A percentile compares a stretch with the other conserved stretches of the same genome.
Conservation (phyloP, 2,888 invertebrate species). For the Euphydryas editha region DNA sequence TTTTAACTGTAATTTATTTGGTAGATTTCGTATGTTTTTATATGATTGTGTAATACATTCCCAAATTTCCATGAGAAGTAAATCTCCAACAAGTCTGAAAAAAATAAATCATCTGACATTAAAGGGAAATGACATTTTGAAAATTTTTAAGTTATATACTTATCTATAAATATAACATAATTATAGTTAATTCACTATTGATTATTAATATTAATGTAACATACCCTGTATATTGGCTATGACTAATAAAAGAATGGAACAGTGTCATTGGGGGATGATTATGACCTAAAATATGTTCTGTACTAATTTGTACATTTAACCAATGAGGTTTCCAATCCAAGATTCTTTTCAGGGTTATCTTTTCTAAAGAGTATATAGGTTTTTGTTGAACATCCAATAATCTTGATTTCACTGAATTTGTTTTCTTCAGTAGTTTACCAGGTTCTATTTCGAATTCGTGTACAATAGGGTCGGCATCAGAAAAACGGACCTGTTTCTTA, state of each 20-base stretch:
- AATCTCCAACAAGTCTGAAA: slow-evolving; percentile 79
- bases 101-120: slow-evolving; percentile 17
- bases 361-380: slow-evolving; percentile 66
- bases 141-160: too few relatives aligned
- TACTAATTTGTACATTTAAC: slow-evolving; percentile 82
- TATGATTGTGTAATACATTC: slow-evolving; percentile 71
- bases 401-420: slow-evolving; percentile 60
- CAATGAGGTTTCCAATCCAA: slow-evolving; percentile 87
- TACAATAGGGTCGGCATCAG: slow-evolving; percentile 55
- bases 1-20: slow-evolving; percentile 55
- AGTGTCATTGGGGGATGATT: slow-evolving; percentile 77
- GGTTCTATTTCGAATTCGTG: slow-evolving; percentile 67
- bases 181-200: background rate
- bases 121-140: slow-evolving; percentile 32
- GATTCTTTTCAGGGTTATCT: slow-evolving; percentile 81
- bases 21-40: slow-evolving; percentile 54
- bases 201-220: background rate
- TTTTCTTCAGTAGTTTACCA: slow-evolving; percentile 70
- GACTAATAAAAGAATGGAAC: slow-evolving; percentile 80
- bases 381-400: slow-evolving; percentile 57
- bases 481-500: slow-evolving; percentile 68
- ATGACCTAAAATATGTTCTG: slow-evolving; percentile 78
- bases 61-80: slow-evolving; percentile 86
- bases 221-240: slow-evolving; percentile 85
- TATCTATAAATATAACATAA: too few relatives aligned